Conservation (phyloP, 1,140 invertebrate genomes). For the Mya arenaria region DNA sequence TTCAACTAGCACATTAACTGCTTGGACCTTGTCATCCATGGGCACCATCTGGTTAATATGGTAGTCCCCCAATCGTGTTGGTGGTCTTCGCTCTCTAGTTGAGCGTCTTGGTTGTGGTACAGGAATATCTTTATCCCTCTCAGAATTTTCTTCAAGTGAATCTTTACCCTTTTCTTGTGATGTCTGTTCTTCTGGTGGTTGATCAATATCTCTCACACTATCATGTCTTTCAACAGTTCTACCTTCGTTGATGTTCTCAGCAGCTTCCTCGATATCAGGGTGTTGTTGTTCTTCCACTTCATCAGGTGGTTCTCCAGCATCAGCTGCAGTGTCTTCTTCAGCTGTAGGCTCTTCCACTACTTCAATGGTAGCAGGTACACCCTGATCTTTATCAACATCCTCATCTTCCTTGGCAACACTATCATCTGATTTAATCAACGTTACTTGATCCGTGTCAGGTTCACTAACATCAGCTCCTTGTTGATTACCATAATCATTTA, state of each 20-base stretch:
- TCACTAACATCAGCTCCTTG: background rate
- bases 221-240: background rate
- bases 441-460: background rate
- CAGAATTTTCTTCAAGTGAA: too few relatives aligned
- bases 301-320: background rate
- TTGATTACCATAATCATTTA: background rate
- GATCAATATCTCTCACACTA: background rate
- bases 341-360: background rate
- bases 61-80: slow-evolving; percentile 2
- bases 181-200: background rate
- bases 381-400: too few relatives aligned
- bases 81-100: background rate
- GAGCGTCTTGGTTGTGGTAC: background rate
- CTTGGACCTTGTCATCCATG: background rate
- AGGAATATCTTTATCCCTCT: background rate
- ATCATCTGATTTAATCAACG: background rate
- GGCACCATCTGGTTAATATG: background rate
- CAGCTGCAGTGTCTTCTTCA: background rate
- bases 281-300: background rate
- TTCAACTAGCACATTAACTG: background rate
- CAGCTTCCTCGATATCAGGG: background rate
- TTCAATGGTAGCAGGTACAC: background rate
- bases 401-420: background rate
- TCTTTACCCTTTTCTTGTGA: background rate
- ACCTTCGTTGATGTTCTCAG: background rate